Percentiles rank a stretch among this genome's conserved stretches.
phyloP scores from a whole-genome alignment of 2,113 vertebrate genomes.

The Craseonycteris thonglongyai region DNA sequence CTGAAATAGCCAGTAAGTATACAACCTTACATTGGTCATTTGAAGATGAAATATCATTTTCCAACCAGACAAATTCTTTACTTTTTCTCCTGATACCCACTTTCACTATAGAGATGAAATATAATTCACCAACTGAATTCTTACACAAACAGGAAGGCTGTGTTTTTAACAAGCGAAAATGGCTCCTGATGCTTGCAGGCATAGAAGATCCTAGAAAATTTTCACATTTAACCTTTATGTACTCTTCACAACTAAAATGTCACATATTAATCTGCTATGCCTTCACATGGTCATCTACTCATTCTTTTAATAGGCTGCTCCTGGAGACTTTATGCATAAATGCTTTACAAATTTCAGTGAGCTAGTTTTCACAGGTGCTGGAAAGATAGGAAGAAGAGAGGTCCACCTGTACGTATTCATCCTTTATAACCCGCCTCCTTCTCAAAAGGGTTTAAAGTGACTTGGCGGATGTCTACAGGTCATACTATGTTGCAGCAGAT shows the following conservation, averaged over 20 bases:
- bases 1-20: not conserved
- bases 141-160: not conserved
- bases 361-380: not conserved
- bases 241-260: conserved; percentile 40
- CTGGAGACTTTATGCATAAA: not conserved
- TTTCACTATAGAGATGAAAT: not conserved
- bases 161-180: conserved; percentile 20
- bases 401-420: not conserved
- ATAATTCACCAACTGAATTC: not conserved
- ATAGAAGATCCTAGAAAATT: conserved; percentile 58
- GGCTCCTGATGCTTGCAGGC: conserved; percentile 20
- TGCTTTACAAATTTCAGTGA: not conserved
- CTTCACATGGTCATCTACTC: not conserved
- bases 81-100: not conserved
- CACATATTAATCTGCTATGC: not conserved
- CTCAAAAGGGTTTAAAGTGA: not conserved
- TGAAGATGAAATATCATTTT: conserved; percentile 12
- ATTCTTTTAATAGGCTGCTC: not conserved
- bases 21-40: not conserved
- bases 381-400: not conserved
- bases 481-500: not conserved
- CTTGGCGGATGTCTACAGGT: not conserved
- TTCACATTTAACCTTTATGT: conserved; percentile 63
- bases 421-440: not conserved
- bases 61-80: not conserved